Evolutionary conservation across 2,797 vertebrate species (phyloP).

Genomic region (Sebastes flavidus): DNA sequence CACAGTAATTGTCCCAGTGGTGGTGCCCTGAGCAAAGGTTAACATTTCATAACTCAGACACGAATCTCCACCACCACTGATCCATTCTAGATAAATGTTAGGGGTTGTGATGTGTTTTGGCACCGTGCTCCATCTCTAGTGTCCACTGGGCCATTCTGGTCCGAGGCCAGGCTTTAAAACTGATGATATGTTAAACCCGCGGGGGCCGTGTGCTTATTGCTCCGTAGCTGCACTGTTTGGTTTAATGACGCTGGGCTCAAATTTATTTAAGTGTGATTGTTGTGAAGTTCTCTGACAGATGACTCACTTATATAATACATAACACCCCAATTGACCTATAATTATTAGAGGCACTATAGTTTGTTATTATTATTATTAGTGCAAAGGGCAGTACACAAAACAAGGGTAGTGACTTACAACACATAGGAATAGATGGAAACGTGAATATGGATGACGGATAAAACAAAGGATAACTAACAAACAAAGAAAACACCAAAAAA

Average conservation of each 20-base stretch:
- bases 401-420: background rate
- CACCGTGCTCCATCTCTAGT: slow-evolving; percentile 25
- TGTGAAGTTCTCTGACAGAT: background rate
- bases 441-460: background rate
- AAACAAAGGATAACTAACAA: background rate
- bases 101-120: slow-evolving; percentile 35
- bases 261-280: background rate
- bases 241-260: background rate
- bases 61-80: slow-evolving; percentile 22
- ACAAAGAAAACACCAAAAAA: background rate
- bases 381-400: background rate
- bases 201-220: slow-evolving; percentile 3
- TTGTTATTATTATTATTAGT: background rate
- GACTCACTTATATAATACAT: background rate
- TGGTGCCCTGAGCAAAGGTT: slow-evolving; percentile 38
- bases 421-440: background rate
- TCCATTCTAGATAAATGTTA: slow-evolving; percentile 31
- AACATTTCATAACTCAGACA: slow-evolving; percentile 38
- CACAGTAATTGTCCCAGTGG: slow-evolving; percentile 31
- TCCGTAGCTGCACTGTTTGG: background rate
- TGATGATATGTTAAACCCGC: slow-evolving; percentile 26
- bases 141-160: slow-evolving; percentile 24
- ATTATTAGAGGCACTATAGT: background rate
- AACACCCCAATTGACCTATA: background rate
- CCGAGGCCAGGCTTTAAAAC: slow-evolving; percentile 38